A percentile compares a stretch with the other conserved stretches of the same genome.
These are phyloP conservation scores for Nannobrachium achirus DNA, from an alignment of 2,113 vertebrate species.

Conservation along the genomic window DNA sequence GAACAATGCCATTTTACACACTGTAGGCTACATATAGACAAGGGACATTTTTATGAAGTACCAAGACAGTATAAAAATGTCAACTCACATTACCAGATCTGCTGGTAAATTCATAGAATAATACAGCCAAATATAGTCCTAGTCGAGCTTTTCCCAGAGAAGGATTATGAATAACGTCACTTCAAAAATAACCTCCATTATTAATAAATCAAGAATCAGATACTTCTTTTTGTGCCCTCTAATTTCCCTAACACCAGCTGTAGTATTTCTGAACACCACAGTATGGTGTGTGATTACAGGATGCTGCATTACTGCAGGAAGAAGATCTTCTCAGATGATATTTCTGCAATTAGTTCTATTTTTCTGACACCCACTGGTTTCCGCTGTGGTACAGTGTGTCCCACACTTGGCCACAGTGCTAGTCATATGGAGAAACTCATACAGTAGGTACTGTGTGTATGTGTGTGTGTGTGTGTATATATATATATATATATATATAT, in stretches of 20 bases:
- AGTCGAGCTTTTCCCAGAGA: constrained; percentile 4
- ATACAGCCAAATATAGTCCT: neutral
- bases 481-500: no score
- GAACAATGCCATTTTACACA: no score
- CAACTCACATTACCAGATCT: no score
- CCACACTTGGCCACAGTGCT: constrained; percentile 52
- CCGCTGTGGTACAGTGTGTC: constrained; percentile 49
- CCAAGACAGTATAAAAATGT: no score
- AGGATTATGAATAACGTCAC: neutral
- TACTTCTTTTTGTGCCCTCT: constrained; percentile 24
- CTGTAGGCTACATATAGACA: no score
- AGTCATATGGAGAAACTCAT: constrained; percentile 55
- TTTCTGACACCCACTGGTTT: constrained; percentile 42
- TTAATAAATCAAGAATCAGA: neutral
- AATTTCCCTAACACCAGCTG: constrained; percentile 23
- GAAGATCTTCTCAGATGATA: constrained; percentile 47
- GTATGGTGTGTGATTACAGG: constrained; percentile 63
- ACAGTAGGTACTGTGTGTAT: neutral
- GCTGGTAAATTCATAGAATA: no score
- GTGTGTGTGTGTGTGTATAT: no score
- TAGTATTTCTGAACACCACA: constrained; percentile 38
- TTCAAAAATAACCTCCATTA: constrained; percentile 16
- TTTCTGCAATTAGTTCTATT: constrained; percentile 57
- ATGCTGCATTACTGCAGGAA: constrained; percentile 55
- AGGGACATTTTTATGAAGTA: no score